Percentiles rank a stretch among this genome's conserved stretches.
Evolutionary conservation across 2,888 invertebrate genomes (phyloP).

Genomic region (Xestia c-nigrum): DNA sequence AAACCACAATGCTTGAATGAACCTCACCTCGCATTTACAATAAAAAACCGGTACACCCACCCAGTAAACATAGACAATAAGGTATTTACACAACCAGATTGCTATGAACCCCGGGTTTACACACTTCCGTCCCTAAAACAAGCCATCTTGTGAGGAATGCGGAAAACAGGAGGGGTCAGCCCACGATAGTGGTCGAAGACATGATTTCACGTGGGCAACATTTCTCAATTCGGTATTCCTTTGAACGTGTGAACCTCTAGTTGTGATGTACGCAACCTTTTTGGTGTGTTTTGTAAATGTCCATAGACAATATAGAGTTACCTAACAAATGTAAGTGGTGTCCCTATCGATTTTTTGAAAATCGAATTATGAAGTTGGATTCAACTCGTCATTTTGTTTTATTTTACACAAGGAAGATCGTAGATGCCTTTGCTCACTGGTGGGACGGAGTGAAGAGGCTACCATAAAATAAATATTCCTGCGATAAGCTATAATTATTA

Average conservation of each 20-base stretch:
- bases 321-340: not conserved
- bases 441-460: not conserved
- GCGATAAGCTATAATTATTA: not conserved
- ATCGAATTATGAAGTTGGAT: not conserved
- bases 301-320: constrained; percentile 1
- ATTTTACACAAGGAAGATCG: not conserved
- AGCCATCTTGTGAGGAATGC: constrained; percentile 63
- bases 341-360: constrained; percentile 12
- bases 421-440: not conserved
- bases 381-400: not conserved
- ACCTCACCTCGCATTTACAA: constrained; percentile 67
- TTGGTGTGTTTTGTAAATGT: constrained; percentile 38
- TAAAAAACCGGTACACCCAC: constrained; percentile 85
- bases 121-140: constrained; percentile 60
- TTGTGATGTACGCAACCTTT: constrained; percentile 46
- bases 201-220: constrained; percentile 77
- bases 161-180: constrained; percentile 65
- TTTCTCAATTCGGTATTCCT: constrained; percentile 76
- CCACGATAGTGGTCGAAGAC: constrained; percentile 59
- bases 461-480: not conserved
- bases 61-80: constrained; percentile 81
- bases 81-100: constrained; percentile 77
- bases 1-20: constrained; percentile 70
- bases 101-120: constrained; percentile 68
- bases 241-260: constrained; percentile 76